These are phyloP conservation scores for Chouioia cunea DNA, from an alignment of 2,888 invertebrate genomes.

Conservation along the genomic window DNA sequence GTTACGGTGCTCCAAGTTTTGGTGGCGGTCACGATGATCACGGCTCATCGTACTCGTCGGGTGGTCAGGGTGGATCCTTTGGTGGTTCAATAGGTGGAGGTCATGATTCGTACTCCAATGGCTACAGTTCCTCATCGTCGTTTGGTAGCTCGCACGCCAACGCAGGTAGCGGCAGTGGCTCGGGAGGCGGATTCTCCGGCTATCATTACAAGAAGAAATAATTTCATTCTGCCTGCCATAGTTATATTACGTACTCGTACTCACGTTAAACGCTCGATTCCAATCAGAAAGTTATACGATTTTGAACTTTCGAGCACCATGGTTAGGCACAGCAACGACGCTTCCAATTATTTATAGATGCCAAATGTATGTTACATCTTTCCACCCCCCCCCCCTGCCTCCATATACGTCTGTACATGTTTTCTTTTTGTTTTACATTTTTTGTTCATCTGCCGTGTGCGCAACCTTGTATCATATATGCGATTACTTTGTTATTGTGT, in stretches of 20 bases:
- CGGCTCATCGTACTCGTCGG: too few species aligned
- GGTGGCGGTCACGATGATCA: conserved; percentile 38
- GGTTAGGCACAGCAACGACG: background rate
- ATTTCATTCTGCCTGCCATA: too few species aligned
- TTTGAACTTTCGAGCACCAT: background rate
- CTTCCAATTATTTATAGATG: background rate
- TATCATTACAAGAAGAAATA: conserved; percentile 55
- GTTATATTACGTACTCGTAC: conserved; percentile 7
- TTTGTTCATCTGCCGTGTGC: conserved; percentile 45
- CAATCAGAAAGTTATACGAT: background rate
- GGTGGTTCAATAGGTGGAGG: conserved; percentile 33
- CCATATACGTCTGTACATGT: conserved; percentile 30
- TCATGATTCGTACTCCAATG: conserved; percentile 34
- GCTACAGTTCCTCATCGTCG: conserved; percentile 14
- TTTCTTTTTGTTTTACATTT: conserved; percentile 13
- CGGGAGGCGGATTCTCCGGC: conserved; percentile 50
- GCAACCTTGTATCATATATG: conserved; percentile 48
- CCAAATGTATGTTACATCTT: conserved; percentile 18
- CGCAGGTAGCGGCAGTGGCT: conserved; percentile 50
- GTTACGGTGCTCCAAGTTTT: conserved; percentile 22
- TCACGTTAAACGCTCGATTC: conserved; percentile 30
- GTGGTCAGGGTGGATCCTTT: conserved; percentile 38
- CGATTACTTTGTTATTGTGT: conserved; percentile 44
- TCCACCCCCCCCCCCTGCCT: background rate
- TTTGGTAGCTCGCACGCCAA: conserved; percentile 24